Base-by-base conservation (phyloP, 2,113 vertebrate species). In the Speoplatyrhinus poulsoni region DNA sequence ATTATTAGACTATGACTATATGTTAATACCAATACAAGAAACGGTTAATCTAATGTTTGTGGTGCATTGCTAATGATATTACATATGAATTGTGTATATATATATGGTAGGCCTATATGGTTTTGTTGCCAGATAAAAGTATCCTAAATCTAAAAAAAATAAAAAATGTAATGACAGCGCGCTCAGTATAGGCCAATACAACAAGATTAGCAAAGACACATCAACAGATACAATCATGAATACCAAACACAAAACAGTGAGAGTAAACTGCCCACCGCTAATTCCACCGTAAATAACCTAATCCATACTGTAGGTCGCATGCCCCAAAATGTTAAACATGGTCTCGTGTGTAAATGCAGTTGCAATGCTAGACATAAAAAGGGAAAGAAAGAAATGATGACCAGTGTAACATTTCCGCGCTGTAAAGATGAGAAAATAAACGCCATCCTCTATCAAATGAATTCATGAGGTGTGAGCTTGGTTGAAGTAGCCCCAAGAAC, bases 401-500 rank as follows among this genome's bases (percentile, higher is more conserved):
- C 65, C 73, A 80, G 52, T 66, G 66, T 59, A n/a, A 69, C 70
- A 83, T 85, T 83, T 86, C 77, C 80, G 83, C 83, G 77, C 75
- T 81, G 77, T 77, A 83, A 73, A 83, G 86, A 85, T 77, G 85
- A 85, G 86, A 78, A 89, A 85, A 86, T 87, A 87, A 89, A 90
- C 79, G 81, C 86, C 84, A 89, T 79, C 87, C 85, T 89, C 87
- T 90, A 90, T 92, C 85, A 93, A 87, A 90, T 86, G 90, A 81
- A 90, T 91, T 88, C 88, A 89, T 89, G 91, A 93, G 92, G 92
- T 92, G 13, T 17, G 13, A 89, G 85, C 92, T 90, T 77, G 85
- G 88, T 85, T 92, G 93, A 93, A 93, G 94, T 91, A 91, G 88
- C 91, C 90, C 91, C 92, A 92, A 93, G 93, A 92, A 85, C 85